Evolutionary conservation across 2,888 invertebrate genomes (phyloP), one percentile per base, ranked within the genome.

Genomic region (Coenonympha glycerion): DNA sequence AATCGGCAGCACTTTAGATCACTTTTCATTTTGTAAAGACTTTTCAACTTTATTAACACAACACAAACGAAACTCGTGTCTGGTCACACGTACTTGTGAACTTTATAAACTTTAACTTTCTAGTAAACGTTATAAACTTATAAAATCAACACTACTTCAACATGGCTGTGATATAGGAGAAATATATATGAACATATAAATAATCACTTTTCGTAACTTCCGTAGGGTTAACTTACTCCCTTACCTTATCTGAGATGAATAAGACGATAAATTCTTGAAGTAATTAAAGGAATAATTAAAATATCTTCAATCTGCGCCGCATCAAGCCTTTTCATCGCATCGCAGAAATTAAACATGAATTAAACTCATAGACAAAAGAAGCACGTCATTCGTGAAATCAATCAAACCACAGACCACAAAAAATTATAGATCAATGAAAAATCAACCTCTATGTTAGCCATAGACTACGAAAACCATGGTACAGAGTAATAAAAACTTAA

Each of bases 141-240:
- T 66, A 78, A 82, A 85, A 82, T 78, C 79, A 85, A 85, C 87
- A 87, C 86, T 87, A 87, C 84, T 85, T 82, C 79, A 85, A 87
- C 86, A 87, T 87, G 86, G 86, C 86, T 87, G 87, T 86, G 81
- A 81, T 85, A 79, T 74, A 77, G 83, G 77, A 85, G 82, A 80
- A 85, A 83, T 76, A 63, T 61, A 65, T 58, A 78, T 80, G 75
- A 82, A 83, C 80, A 85, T 84, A 85, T 83, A 86, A 79, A 81
- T 84, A 85, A 82, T 84, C 86, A 87, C 86, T 87, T 83, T 82
- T 70, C 76, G 75, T 73, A 80, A 83, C 72, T 77, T 79, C 76
- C 77, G 78, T 75, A 74, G 79, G 79, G 80, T 80, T 79, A 86
- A 79, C 82, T 84, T 87, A 85, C 82, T 76, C 83, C 86, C 87